Evolutionary conservation across 2,888 invertebrate genomes (phyloP).

Genomic region (Autographa pulchrina): DNA sequence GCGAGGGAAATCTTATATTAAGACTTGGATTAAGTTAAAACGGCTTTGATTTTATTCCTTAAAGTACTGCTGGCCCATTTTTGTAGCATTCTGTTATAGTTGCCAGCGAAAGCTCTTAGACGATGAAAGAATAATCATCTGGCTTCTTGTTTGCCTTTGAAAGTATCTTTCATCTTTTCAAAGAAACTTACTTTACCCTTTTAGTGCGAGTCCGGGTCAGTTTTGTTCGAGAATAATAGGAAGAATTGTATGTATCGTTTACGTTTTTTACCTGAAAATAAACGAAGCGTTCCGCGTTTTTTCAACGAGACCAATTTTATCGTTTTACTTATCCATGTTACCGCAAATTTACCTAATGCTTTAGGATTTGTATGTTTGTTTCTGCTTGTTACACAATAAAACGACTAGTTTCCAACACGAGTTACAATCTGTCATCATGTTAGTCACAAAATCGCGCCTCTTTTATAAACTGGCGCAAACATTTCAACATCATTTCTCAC

Average conservation of each 20-base stretch:
- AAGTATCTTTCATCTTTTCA: conserved; percentile 50
- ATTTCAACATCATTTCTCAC: background rate
- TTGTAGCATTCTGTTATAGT: conserved; percentile 39
- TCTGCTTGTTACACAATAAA: too few relatives aligned
- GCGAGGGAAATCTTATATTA: conserved; percentile 3
- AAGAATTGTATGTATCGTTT: conserved; percentile 43
- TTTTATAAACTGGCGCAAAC: background rate
- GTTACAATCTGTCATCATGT: background rate
- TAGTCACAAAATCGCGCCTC: background rate
- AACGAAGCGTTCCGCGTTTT: conserved; percentile 11
- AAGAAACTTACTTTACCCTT: conserved; percentile 51
- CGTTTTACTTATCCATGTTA: conserved; percentile 10
- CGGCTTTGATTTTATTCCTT: conserved; percentile 15
- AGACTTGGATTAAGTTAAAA: conserved; percentile 23
- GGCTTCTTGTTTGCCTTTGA: conserved; percentile 40
- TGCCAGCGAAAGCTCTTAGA: conserved; percentile 48
- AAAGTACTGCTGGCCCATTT: conserved; percentile 30
- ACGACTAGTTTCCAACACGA: background rate
- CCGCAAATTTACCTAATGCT: too few relatives aligned
- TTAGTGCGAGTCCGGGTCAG: conserved; percentile 36
- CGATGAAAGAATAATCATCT: conserved; percentile 51
- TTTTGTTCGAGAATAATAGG: conserved; percentile 48
- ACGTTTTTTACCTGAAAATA: conserved; percentile 9
- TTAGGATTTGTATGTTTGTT: too few relatives aligned
- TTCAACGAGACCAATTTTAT: conserved; percentile 16